Evolutionary conservation across 1,140 invertebrate genomes (phyloP), one percentile per base, ranked within the genome.

Genomic region (Olivierus martensii): DNA sequence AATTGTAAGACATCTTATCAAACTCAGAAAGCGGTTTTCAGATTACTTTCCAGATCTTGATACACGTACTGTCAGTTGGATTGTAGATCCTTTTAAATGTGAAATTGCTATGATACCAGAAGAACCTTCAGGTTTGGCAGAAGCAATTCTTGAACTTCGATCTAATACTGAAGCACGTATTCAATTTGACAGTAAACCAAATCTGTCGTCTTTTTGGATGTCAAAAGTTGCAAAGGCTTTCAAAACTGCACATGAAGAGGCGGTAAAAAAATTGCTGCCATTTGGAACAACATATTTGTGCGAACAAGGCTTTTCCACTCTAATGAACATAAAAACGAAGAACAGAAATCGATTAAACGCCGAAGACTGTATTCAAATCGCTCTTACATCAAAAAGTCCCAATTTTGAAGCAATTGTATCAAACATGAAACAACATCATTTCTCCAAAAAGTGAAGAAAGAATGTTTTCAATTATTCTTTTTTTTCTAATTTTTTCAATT

Each of bases 241-340:
- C 35, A 46, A 51, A 37, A 46, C 36, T 52, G 39, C 51, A 57
- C 55, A 50, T 60, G 17, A 44, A 59, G 36, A 46, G 70, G 66
- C 67, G 70, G 50, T 38, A 69, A 70, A 55, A 73, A 70, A 51
- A 71, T 44, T 15, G n/a, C 18, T 15, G 14, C 42, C 42, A 44
- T 44, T 44, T 44, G 42, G 9, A 44, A 44, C 42, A 44, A 44
- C 42, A 18, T 44, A 44, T 18, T 7, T 44, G 7, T 44, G 17
- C 17, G 42, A 44, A 44, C 42, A 44, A 44, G 42, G 42, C 7
- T 44, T 44, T 44, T 44, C 42, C 42, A 44, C 42, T 44, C 42
- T 44, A 18, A 44, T 11, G 3, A 44, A 17, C 10, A 44, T 28
- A 28, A 44, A 9, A 18, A 44, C 42, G 42, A 44, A 9, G 42